Evolutionary conservation across 2,888 invertebrate species (phyloP).

Genomic region (Drosophila mulleri): DNA sequence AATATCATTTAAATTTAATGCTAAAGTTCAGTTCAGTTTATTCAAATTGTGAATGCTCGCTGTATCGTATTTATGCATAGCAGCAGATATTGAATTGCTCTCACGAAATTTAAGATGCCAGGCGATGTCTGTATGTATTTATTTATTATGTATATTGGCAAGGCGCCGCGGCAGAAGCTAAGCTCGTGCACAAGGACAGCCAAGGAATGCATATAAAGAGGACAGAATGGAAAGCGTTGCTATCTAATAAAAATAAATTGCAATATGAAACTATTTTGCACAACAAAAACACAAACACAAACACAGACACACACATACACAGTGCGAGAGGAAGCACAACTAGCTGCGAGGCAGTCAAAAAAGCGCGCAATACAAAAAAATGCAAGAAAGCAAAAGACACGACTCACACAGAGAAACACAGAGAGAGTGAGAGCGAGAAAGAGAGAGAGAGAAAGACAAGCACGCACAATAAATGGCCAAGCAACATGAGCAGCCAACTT

Average conservation of each 20-base stretch:
- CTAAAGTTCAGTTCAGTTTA: conserved; percentile 46
- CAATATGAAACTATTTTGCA: conserved; percentile 73
- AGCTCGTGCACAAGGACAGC: conserved; percentile 1
- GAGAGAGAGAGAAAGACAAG: background rate
- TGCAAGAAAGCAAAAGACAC: conserved; percentile 15
- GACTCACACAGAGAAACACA: background rate
- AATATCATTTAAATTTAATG: conserved; percentile 77
- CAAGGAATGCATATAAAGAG: conserved; percentile 46
- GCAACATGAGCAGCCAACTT: conserved; percentile 35
- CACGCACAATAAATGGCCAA: conserved; percentile 37
- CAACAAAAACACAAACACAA: conserved; percentile 18
- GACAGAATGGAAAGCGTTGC: conserved; percentile 21
- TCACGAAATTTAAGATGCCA: conserved; percentile 26
- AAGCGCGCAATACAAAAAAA: conserved; percentile 30
- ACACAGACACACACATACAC: background rate
- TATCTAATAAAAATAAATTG: conserved; percentile 72
- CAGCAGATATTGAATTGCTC: conserved; percentile 22
- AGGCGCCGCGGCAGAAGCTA: background rate
- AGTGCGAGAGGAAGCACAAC: conserved; percentile 1
- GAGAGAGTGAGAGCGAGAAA: background rate
- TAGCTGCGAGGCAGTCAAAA: conserved; percentile 14
- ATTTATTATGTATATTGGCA: background rate
- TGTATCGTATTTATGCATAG: conserved; percentile 21
- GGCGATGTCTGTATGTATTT: background rate
- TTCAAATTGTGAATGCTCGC: conserved; percentile 32